Evolutionary conservation across 2,113 vertebrate genomes (phyloP).

Genomic region (Callaeas wilsoni): DNA sequence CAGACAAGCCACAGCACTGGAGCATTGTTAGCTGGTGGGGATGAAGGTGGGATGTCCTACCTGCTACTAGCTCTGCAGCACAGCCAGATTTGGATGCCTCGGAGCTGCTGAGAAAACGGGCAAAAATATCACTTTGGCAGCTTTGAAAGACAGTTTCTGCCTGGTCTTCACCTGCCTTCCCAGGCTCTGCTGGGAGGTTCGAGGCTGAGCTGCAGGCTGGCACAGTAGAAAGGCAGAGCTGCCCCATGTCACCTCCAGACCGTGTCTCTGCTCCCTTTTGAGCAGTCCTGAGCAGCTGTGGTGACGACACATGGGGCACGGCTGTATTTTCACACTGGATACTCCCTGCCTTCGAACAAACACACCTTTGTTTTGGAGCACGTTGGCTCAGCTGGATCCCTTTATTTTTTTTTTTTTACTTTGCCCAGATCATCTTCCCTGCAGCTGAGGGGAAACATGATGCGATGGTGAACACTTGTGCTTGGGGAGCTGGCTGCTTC

Average conservation of each 20-base stretch:
- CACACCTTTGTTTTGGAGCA: slow-evolving; percentile 3
- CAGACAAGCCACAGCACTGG: background rate
- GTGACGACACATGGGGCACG: rapidly evolving
- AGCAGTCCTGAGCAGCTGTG: background rate
- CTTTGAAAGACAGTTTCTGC: background rate
- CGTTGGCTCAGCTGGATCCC: background rate
- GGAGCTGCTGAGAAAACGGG: background rate
- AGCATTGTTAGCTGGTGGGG: background rate
- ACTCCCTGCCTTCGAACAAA: background rate
- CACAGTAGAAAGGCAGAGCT: background rate
- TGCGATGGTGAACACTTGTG: background rate
- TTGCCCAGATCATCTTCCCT: slow-evolving; percentile 5
- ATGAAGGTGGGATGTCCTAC: background rate
- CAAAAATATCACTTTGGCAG: background rate
- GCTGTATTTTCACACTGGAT: background rate
- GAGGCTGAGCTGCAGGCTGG: background rate
- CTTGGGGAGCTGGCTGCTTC: background rate
- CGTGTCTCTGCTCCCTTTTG: background rate
- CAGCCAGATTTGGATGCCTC: background rate
- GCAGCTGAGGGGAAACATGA: slow-evolving; percentile 23
- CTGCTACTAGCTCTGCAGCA: background rate
- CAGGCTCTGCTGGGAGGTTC: background rate
- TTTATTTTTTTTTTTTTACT: background rate
- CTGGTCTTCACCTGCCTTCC: background rate
- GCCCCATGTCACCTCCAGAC: background rate